These are phyloP conservation scores for Adrianichthys oophorus DNA, from an alignment of 2,797 vertebrate species.

Conservation along the genomic window DNA sequence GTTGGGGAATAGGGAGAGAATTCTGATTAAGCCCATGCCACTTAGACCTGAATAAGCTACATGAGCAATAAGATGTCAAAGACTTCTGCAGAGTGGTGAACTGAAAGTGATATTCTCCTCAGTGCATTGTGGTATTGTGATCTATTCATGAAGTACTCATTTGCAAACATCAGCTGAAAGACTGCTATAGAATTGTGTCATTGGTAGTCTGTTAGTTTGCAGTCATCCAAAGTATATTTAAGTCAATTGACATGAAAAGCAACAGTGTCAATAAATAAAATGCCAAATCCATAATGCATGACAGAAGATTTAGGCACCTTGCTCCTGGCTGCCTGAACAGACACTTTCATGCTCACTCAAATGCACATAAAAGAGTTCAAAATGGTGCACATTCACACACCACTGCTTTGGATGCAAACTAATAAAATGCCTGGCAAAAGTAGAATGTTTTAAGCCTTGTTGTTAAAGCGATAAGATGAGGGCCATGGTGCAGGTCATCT, in stretches of 20 bases:
- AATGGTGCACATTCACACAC: constrained; percentile 26
- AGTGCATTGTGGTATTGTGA: background rate
- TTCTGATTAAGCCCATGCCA: no score
- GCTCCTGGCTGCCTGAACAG: constrained; percentile 6
- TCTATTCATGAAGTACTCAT: background rate
- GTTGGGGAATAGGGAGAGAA: no score
- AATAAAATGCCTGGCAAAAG: constrained; percentile 60
- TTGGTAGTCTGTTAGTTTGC: constrained; percentile 21
- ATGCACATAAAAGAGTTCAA: constrained; percentile 8
- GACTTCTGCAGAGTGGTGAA: no score
- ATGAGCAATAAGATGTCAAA: no score
- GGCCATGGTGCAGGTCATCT: constrained; percentile 59
- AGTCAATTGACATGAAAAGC: constrained; percentile 24
- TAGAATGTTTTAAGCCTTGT: constrained; percentile 49
- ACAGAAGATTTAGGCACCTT: constrained; percentile 49
- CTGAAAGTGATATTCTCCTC: no score
- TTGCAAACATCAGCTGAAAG: background rate
- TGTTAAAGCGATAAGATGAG: constrained; percentile 64
- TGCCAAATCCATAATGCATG: constrained; percentile 38
- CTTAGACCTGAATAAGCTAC: no score
- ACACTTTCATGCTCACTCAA: constrained; percentile 1
- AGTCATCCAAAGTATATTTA: constrained; percentile 22
- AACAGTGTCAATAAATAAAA: constrained; percentile 29
- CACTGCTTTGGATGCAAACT: constrained; percentile 56
- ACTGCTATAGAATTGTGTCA: background rate